Base-by-base conservation (phyloP, 1,140 invertebrate genomes). In the Megalonaias nervosa region DNA sequence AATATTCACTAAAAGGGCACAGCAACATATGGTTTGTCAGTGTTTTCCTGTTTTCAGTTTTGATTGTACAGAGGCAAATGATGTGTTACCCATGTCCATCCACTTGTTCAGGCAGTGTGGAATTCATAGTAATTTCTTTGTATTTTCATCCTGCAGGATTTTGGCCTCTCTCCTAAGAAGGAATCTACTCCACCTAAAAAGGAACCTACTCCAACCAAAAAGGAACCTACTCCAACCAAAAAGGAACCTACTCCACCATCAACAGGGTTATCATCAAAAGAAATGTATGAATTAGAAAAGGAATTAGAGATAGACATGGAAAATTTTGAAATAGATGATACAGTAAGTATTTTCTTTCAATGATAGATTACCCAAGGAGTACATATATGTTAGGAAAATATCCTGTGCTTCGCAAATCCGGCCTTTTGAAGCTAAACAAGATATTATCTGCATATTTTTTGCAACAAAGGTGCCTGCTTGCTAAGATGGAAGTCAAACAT, bases 241-340 rank as follows among this genome's bases (percentile, higher is more conserved):
- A 60, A 58, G 68, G 60, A 55, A 57, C 65, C 77, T 26, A 56
- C 66, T 1, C 38, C 68, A 67, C 58, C 57, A 16, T 23, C 67
- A 48, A 48, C 11, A 48, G 38, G 38, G 11, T 48, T 48, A 48
- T 48, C 62, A n/a, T 78, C 62, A 23, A 80, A 62, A 26, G 72
- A 81, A 66, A 71, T 86, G 67, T 89, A 90, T 26, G 91, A 91
- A 76, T 72, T 91, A 26, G 90, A 92, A 78, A 88, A 89, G 56
- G 92, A 92, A 77, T 81, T 92, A 66, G 92, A 92, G 76, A 85
- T 93, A 31, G 92, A 93, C 77, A 78, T 92, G 59, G 87, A 90
- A 71, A 89, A 90, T 80, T 77, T 90, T 57, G 86, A 90, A 48
- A 80, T 90, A n/a, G 89, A 90, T 74, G 86, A 87, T 67, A 77